Evolutionary conservation across 92 coral and sea anemone genomes (phyloP).

Genomic region (Epizoanthus rinbou): DNA sequence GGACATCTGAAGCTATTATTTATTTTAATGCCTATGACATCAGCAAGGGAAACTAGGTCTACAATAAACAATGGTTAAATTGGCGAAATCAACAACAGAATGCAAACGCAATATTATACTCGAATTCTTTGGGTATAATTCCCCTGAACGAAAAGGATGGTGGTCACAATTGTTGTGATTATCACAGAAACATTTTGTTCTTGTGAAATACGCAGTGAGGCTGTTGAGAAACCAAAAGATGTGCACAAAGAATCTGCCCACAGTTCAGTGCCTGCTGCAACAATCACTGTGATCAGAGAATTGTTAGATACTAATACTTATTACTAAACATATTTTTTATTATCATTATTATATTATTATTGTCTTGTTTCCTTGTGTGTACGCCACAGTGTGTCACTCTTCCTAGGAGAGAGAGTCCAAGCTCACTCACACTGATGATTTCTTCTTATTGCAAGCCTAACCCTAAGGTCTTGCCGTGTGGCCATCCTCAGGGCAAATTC

Average conservation of each 20-base stretch:
- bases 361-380: no score
- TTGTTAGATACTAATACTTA: no score
- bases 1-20: slow-evolving; percentile 28
- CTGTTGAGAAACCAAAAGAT: neutral
- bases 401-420: no score
- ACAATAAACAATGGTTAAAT: slow-evolving; percentile 17
- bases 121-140: slow-evolving; percentile 46
- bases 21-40: slow-evolving; percentile 30
- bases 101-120: slow-evolving; percentile 56
- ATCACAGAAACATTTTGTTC: slow-evolving; percentile 43
- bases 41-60: neutral
- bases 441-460: no score
- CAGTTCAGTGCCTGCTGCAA: neutral
- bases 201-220: neutral
- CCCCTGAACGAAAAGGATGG: slow-evolving; percentile 25
- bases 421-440: no score
- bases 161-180: slow-evolving; percentile 63
- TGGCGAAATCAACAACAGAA: slow-evolving; percentile 32
- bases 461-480: no score
- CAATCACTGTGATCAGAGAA: no score
- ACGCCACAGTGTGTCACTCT: no score
- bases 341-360: no score
- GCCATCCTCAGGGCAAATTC: no score
- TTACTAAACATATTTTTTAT: no score
- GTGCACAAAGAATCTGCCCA: neutral